Percentiles rank a stretch among this genome's conserved stretches.
Evolutionary conservation across 2,888 invertebrate genomes (phyloP).

Genomic region (Syritta pipiens): DNA sequence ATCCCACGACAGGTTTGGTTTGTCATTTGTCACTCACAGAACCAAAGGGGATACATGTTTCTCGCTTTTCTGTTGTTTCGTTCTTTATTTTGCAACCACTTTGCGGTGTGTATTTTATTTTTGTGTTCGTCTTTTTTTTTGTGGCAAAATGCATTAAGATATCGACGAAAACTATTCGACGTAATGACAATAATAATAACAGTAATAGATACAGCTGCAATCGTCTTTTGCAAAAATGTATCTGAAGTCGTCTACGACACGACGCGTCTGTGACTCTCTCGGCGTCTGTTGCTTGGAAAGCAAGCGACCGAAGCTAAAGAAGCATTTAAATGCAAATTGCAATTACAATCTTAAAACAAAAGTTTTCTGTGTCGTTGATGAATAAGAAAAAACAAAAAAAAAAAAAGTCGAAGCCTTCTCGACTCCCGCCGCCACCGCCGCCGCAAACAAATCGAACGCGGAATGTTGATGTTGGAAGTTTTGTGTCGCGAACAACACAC

Average conservation of each 20-base stretch:
- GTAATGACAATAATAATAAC: constrained; percentile 27
- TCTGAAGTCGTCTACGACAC: too few relatives aligned
- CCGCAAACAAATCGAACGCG: constrained; percentile 32
- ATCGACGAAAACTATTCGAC: constrained; percentile 55
- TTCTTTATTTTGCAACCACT: constrained; percentile 12
- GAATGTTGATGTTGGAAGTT: constrained; percentile 47
- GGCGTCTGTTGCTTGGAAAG: not conserved
- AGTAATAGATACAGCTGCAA: constrained; percentile 55
- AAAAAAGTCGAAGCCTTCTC: too few relatives aligned
- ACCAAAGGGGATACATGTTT: constrained; percentile 64
- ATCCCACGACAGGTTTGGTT: constrained; percentile 79
- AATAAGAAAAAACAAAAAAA: constrained; percentile 34
- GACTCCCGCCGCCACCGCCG: not conserved
- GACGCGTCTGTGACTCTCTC: too few relatives aligned
- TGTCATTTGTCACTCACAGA: constrained; percentile 79
- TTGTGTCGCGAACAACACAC: constrained; percentile 26
- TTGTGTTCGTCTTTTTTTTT: constrained; percentile 31
- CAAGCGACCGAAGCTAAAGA: constrained; percentile 14
- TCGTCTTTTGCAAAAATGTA: constrained; percentile 11
- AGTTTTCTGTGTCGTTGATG: constrained; percentile 25
- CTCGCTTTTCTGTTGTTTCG: constrained; percentile 44
- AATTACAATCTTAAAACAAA: constrained; percentile 52
- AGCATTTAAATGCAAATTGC: constrained; percentile 65
- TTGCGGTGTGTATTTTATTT: too few relatives aligned
- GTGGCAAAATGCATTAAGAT: constrained; percentile 56